Evolutionary conservation across 1,140 invertebrate species (phyloP).

Genomic region (Pseudomyrmex flavicornis): DNA sequence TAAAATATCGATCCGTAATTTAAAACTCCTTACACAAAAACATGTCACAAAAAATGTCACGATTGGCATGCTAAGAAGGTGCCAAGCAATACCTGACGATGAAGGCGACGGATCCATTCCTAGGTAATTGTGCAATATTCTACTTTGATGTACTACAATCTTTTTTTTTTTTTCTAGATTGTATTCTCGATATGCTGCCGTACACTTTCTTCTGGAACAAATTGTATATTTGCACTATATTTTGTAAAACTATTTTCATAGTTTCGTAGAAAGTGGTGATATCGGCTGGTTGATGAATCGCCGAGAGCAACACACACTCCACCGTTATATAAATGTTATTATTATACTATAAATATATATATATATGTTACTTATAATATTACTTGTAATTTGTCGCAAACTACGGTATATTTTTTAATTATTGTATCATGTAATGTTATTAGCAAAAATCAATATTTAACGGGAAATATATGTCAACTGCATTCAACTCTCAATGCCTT

Average conservation of each 20-base stretch:
- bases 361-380: conserved; percentile 74
- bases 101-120: too few species aligned
- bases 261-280: conserved; percentile 64
- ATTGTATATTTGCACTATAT: conserved; percentile 81
- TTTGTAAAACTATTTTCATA: conserved; percentile 83
- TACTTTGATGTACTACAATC: too few species aligned
- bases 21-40: too few species aligned
- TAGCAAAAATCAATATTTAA: conserved; percentile 67
- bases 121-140: too few species aligned
- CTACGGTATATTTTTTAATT: conserved; percentile 84
- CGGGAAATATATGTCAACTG: conserved; percentile 72
- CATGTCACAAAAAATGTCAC: too few species aligned
- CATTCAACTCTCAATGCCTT: conserved; percentile 24
- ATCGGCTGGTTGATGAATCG: conserved; percentile 36
- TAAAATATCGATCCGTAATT: too few species aligned
- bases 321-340: conserved; percentile 65
- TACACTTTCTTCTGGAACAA: too few species aligned
- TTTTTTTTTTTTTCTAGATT: too few species aligned
- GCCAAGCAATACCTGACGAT: too few species aligned
- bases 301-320: conserved; percentile 71
- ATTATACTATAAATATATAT: conserved; percentile 61
- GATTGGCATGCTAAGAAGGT: too few species aligned
- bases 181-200: too few species aligned
- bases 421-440: conserved; percentile 81
- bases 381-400: conserved; percentile 81